Evolutionary conservation across 1,140 invertebrate genomes (phyloP), one percentile per base, ranked within the genome.

Genomic region (Bombus huntii): DNA sequence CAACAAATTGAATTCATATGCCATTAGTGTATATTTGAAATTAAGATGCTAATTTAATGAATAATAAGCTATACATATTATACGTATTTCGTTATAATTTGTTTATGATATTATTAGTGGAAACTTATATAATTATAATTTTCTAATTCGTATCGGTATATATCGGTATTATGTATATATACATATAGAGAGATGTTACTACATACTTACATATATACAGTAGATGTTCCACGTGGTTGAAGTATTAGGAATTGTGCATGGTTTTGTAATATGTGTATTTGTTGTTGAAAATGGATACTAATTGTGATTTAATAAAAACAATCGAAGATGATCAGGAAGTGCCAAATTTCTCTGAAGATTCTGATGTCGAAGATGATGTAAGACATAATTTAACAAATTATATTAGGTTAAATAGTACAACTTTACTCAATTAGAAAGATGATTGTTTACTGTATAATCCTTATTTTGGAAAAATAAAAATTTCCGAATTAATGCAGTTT

Each of bases 361-460:
- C 97, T 0, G 98, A 98, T 91, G 96, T 96, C 78, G 98, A 98
- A 96, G 96, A 97, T 53, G 97, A 98, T 92, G 98, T 98, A 95
- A 95, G 94, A 94, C 88, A 85, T 86, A 71, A 82, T 81, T 28
- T 81, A 78, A 57, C 25, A 81, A 57, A 87, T 31, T 75, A 72
- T 66, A 53, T 78, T 18, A 57, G 12, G 28, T 13, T 71, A 5
- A 37, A 34, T 68, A 13, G 4, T 39, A 70, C 3, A 68, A 37
- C 18, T 66, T 31, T 65, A 15, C 0, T n/a, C 1, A 15, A 1
- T 65, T 65, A 31, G n/a, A 53, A 53, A 65, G 13, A 18, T 65
- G n/a, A 31, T 65, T 57, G 31, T 72, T 42, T 59, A 42, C 25
- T 42, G 0, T 8, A 34, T 28, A 1, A 47, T 6, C 34, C 13